Evolutionary conservation across 1,140 invertebrate genomes (phyloP).

Genomic region (Rhagoletis pomonella): DNA sequence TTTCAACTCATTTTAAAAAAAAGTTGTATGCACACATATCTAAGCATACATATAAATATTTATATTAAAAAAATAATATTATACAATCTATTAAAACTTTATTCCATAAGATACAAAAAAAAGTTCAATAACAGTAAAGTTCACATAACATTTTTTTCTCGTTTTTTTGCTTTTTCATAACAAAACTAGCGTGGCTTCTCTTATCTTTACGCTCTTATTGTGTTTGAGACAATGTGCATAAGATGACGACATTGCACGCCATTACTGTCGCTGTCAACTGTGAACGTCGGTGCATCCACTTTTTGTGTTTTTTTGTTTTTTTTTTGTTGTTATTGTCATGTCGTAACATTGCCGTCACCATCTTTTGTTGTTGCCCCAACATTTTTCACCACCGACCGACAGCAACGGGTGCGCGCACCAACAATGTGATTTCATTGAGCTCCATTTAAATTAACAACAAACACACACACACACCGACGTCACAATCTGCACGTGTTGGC

Average conservation of each 20-base stretch:
- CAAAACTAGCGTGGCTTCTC: background rate
- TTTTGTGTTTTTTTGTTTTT: too few species aligned
- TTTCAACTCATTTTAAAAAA: too few species aligned
- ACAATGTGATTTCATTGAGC: slow-evolving; percentile 21
- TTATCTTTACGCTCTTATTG: slow-evolving; percentile 24
- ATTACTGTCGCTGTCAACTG: slow-evolving; percentile 16
- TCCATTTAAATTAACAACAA: slow-evolving; percentile 9
- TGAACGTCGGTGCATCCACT: background rate
- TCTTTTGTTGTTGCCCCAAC: background rate
- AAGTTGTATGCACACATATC: too few species aligned
- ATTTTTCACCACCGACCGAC: background rate
- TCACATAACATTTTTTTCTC: too few species aligned
- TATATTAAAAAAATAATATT: too few species aligned
- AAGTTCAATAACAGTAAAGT: too few species aligned
- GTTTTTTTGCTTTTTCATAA: too few species aligned
- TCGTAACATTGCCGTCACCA: slow-evolving; percentile 35
- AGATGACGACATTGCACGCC: slow-evolving; percentile 46
- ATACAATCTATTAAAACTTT: too few species aligned
- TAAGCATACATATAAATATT: too few species aligned
- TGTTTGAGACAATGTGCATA: background rate
- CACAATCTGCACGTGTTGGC: background rate
- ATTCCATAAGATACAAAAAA: too few species aligned
- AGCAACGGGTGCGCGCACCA: background rate
- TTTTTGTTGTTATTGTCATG: background rate
- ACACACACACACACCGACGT: background rate